Evolutionary conservation across 2,888 invertebrate species (phyloP).

Genomic region (Chesias legatella): DNA sequence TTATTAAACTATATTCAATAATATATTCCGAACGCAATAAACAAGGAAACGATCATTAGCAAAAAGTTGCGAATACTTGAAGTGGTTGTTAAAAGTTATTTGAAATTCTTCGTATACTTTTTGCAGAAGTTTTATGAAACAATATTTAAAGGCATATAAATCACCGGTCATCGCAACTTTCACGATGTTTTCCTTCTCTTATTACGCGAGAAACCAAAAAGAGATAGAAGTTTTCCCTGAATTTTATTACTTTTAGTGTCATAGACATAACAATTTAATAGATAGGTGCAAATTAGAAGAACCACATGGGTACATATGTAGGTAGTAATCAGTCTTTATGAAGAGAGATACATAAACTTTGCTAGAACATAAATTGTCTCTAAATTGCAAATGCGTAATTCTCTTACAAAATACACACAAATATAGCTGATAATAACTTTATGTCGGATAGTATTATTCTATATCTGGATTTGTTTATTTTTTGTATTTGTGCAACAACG

Average conservation of each 20-base stretch:
- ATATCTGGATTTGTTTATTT: too few relatives aligned
- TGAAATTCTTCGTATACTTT: conserved; percentile 7
- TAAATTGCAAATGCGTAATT: too few relatives aligned
- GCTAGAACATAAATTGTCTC: too few relatives aligned
- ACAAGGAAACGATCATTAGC: neutral
- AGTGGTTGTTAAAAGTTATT: conserved; percentile 15
- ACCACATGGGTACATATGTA: too few relatives aligned
- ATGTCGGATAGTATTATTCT: too few relatives aligned
- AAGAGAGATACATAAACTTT: too few relatives aligned
- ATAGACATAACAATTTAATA: conserved; percentile 10
- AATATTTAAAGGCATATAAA: conserved; percentile 19
- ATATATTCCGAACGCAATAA: too few relatives aligned
- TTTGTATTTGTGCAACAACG: too few relatives aligned
- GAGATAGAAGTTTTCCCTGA: conserved; percentile 22
- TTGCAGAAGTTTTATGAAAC: conserved; percentile 13
- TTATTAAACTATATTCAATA: too few relatives aligned
- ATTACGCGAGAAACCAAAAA: conserved; percentile 21
- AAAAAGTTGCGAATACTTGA: conserved; percentile 9
- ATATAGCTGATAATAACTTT: too few relatives aligned
- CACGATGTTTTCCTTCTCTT: conserved; percentile 15
- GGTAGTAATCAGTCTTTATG: too few relatives aligned
- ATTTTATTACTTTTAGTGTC: conserved; percentile 19
- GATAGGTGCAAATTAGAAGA: neutral
- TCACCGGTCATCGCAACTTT: conserved; percentile 19
- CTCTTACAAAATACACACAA: too few relatives aligned